These are phyloP conservation scores for Macrophya alboannulata DNA, from an alignment of 2,888 invertebrate species.

Conservation along the genomic window DNA sequence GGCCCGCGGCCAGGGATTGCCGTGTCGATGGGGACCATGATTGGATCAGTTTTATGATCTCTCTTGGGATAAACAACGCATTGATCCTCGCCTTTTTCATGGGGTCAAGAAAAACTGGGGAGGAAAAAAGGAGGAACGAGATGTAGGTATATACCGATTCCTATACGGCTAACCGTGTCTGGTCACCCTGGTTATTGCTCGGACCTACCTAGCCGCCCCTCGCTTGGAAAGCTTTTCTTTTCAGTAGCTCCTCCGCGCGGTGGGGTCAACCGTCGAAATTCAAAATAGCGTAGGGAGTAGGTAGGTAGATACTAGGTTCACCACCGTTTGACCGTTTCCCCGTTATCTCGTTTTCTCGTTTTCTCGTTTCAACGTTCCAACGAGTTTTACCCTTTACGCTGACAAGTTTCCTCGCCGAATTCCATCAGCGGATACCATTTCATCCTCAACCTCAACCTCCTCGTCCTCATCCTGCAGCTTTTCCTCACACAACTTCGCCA, in stretches of 20 bases:
- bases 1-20: slow-evolving; percentile 71
- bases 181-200: slow-evolving; percentile 16
- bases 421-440: slow-evolving; percentile 21
- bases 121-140: neutral
- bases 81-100: slow-evolving; percentile 70
- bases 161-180: neutral
- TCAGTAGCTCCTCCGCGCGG: slow-evolving; percentile 10
- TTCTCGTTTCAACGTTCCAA: neutral
- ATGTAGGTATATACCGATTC: neutral
- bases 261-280: slow-evolving; percentile 13
- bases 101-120: neutral
- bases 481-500: neutral
- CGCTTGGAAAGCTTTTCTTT: slow-evolving; percentile 28
- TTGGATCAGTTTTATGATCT: slow-evolving; percentile 82
- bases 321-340: neutral
- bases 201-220: neutral
- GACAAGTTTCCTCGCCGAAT: slow-evolving; percentile 6
- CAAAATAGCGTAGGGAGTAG: slow-evolving; percentile 5
- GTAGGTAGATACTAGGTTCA: neutral
- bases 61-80: slow-evolving; percentile 80
- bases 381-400: neutral
- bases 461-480: neutral
- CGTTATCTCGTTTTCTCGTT: neutral
- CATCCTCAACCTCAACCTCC: neutral
- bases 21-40: slow-evolving; percentile 78